Evolutionary conservation across 2,113 vertebrate genomes (phyloP).

Genomic region (Ageneiosus marmoratus): DNA sequence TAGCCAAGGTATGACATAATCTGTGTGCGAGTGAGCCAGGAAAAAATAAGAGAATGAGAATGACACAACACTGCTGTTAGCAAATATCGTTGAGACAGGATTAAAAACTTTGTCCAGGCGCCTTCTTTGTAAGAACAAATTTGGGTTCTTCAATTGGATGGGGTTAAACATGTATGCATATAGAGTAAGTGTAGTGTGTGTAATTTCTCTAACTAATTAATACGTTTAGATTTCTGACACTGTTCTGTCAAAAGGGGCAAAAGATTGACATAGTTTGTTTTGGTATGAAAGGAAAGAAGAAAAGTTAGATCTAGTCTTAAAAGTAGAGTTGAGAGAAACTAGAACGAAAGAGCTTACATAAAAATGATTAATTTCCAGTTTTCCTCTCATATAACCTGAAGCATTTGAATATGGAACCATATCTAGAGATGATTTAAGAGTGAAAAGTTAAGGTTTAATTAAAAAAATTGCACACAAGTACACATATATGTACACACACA

Average conservation of each 20-base stretch:
- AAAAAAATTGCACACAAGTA: not conserved
- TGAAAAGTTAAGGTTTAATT: not conserved
- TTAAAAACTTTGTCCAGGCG: not conserved
- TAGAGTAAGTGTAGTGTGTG: not conserved
- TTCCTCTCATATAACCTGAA: not conserved
- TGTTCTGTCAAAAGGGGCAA: not conserved
- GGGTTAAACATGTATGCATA: not conserved
- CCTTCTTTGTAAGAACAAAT: not conserved
- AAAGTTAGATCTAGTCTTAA: not conserved
- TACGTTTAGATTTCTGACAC: not conserved
- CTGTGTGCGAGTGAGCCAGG: not conserved
- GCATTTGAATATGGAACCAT: not conserved
- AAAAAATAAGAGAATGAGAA: conserved; percentile 7
- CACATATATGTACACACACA: too few relatives aligned
- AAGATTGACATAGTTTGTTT: not conserved
- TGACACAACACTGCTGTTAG: not conserved
- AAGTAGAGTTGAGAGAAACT: not conserved
- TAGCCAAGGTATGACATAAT: conserved; percentile 19
- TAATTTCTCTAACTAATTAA: not conserved
- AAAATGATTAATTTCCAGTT: not conserved
- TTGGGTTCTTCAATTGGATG: not conserved
- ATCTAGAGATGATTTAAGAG: not conserved
- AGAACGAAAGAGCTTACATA: not conserved
- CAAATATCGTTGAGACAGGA: not conserved
- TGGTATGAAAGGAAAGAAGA: not conserved